Evolutionary conservation across 2,888 invertebrate species (phyloP).

Genomic region (Deilephila porcellus): DNA sequence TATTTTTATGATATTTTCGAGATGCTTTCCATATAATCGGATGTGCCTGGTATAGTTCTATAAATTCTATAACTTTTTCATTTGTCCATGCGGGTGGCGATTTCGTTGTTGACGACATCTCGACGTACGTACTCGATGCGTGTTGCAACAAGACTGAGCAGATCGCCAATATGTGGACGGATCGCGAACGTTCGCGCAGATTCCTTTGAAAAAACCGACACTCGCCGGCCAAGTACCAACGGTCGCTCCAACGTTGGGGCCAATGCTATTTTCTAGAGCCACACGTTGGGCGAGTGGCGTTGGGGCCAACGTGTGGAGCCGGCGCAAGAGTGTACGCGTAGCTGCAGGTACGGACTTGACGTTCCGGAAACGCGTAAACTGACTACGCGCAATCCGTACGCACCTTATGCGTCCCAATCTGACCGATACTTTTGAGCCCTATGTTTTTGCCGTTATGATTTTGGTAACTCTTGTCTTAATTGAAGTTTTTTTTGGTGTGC

Average conservation of each 20-base stretch:
- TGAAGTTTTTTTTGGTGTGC: no score
- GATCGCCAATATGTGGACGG: slow-evolving; percentile 33
- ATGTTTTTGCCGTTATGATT: no score
- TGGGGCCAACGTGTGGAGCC: slow-evolving; percentile 4
- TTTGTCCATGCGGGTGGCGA: slow-evolving; percentile 36
- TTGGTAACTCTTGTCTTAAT: no score
- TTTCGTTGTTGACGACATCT: slow-evolving; percentile 30
- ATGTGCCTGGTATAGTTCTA: slow-evolving; percentile 35
- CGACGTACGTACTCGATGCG: slow-evolving; percentile 34
- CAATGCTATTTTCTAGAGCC: slow-evolving; percentile 30
- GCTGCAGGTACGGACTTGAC: no score
- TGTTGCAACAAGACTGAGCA: slow-evolving; percentile 36
- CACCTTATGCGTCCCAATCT: no score
- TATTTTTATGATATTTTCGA: slow-evolving; percentile 39
- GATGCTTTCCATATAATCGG: slow-evolving; percentile 37
- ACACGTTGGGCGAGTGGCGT: slow-evolving; percentile 29
- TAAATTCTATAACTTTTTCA: slow-evolving; percentile 38
- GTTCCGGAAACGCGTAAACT: no score
- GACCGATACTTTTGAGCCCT: no score
- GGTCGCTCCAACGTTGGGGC: slow-evolving; percentile 34
- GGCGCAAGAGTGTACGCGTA: no score
- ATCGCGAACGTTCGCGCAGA: slow-evolving; percentile 35
- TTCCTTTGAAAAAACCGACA: slow-evolving; percentile 34
- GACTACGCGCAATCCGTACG: no score
- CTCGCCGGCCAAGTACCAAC: slow-evolving; percentile 34